Conservation (phyloP, 2,888 invertebrate genomes). For the Pinctada fucata region DNA sequence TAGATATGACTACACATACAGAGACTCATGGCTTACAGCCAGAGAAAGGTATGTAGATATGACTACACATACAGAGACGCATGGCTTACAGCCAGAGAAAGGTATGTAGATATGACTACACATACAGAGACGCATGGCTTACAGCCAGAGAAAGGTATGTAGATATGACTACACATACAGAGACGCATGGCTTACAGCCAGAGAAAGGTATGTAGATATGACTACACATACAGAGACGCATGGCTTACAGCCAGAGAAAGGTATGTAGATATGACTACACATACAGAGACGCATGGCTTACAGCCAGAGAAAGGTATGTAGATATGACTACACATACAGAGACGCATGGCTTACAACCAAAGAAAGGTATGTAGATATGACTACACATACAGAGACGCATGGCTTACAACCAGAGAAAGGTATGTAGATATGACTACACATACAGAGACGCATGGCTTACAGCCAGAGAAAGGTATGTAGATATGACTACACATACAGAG, state of each 20-base stretch:
- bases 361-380: conserved; percentile 70
- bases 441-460: conserved; percentile 63
- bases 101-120: conserved; percentile 65
- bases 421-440: conserved; percentile 68
- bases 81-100: conserved; percentile 66
- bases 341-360: conserved; percentile 60
- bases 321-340: conserved; percentile 69
- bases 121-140: conserved; percentile 67
- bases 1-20: conserved; percentile 67
- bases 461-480: conserved; percentile 70
- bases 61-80: conserved; percentile 66
- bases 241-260: conserved; percentile 67
- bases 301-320: conserved; percentile 69
- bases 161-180: conserved; percentile 68
- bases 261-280: conserved; percentile 66
- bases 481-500: conserved; percentile 68
- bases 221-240: conserved; percentile 66
- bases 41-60: conserved; percentile 73
- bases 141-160: conserved; percentile 68
- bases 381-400: conserved; percentile 65
- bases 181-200: conserved; percentile 60
- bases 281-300: conserved; percentile 65
- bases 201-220: conserved; percentile 72
- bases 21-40: conserved; percentile 62
- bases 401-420: conserved; percentile 68